These are phyloP conservation scores for Acanthiza pusilla DNA, from an alignment of 2,797 vertebrate genomes.

Conservation along the genomic window DNA sequence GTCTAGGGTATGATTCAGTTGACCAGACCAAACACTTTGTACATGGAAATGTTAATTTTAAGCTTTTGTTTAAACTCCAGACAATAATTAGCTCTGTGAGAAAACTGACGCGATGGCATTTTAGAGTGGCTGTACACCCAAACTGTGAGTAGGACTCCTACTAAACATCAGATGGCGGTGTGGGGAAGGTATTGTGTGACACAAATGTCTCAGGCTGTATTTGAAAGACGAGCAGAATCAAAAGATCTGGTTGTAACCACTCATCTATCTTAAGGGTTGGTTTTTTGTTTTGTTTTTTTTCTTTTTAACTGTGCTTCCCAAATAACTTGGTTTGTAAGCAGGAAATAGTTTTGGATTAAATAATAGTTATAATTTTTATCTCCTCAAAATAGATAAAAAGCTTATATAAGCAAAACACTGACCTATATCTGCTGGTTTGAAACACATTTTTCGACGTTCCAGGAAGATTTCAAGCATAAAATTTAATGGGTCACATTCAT, in stretches of 20 bases:
- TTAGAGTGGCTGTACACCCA: neutral
- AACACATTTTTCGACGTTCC: neutral
- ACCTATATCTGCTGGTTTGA: neutral
- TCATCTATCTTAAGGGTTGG: neutral
- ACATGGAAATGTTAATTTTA: neutral
- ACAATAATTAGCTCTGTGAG: neutral
- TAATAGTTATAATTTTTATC: neutral
- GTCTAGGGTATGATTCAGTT: neutral
- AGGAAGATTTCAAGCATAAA: neutral
- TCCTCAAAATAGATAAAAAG: neutral
- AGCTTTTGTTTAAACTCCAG: neutral
- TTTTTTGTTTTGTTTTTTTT: neutral
- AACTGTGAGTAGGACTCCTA: neutral
- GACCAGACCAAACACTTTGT: neutral
- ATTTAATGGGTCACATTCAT: neutral
- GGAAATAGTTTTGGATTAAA: neutral
- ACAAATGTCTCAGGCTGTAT: neutral
- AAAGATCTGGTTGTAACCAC: neutral
- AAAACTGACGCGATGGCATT: neutral
- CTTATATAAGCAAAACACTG: neutral
- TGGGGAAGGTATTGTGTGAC: constrained; percentile 1
- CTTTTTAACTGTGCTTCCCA: neutral
- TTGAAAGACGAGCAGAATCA: neutral
- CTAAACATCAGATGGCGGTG: constrained; percentile 23
- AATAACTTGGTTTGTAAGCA: neutral